Evolutionary conservation across 2,888 invertebrate species (phyloP).

Genomic region (Cryptus viduatorius): DNA sequence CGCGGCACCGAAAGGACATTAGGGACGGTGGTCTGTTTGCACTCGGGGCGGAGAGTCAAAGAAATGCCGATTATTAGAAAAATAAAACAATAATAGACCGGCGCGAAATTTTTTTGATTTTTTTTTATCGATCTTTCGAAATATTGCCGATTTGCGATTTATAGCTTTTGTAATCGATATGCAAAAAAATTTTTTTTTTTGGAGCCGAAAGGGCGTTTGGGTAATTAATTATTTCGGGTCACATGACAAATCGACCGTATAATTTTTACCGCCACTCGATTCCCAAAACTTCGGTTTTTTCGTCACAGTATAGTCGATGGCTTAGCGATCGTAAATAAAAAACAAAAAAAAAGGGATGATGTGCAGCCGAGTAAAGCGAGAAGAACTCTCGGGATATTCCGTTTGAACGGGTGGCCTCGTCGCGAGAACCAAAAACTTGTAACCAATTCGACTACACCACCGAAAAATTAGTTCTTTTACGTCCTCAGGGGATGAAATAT

Average conservation of each 20-base stretch:
- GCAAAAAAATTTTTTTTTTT: neutral
- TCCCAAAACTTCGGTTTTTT: neutral
- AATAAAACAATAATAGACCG: constrained; percentile 14
- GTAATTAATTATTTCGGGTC: neutral
- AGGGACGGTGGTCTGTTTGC: constrained; percentile 64
- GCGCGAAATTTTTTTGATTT: constrained; percentile 37
- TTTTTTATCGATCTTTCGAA: neutral
- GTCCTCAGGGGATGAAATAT: constrained; percentile 44
- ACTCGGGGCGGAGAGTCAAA: constrained; percentile 50
- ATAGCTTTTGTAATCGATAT: neutral
- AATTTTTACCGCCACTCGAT: constrained; percentile 44
- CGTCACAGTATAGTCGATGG: neutral
- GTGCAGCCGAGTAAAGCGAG: constrained; percentile 16
- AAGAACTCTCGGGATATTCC: constrained; percentile 1
- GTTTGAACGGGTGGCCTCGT: constrained; percentile 16
- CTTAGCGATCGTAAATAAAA: constrained; percentile 41
- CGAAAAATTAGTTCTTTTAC: constrained; percentile 36
- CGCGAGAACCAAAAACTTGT: constrained; percentile 32
- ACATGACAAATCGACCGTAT: constrained; percentile 36
- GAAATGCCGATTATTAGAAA: constrained; percentile 44
- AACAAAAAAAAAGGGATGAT: constrained; percentile 22
- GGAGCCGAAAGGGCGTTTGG: neutral
- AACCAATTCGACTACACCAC: constrained; percentile 48
- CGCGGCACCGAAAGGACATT: constrained; percentile 53
- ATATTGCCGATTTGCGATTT: neutral